A percentile compares a stretch with the other conserved stretches of the same genome.
phyloP scores from a whole-genome alignment of 2,888 invertebrate genomes.

The Nomada lathburiana region DNA sequence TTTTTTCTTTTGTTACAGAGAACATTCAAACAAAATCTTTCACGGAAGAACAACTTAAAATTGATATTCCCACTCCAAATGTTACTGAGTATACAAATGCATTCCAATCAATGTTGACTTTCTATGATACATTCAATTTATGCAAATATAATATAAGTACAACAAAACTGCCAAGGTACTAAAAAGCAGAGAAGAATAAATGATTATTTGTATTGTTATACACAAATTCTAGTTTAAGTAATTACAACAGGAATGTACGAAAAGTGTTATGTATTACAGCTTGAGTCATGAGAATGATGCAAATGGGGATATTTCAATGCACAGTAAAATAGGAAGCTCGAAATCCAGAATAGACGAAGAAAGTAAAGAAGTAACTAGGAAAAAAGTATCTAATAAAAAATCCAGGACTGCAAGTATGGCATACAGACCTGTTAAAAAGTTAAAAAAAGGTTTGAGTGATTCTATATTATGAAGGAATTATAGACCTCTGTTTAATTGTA shows the following conservation, averaged over 20 bases:
- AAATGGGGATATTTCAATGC: background rate
- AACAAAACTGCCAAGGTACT: constrained; percentile 44
- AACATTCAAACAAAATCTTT: constrained; percentile 77
- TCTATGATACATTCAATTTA: constrained; percentile 59
- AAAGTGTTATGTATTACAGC: constrained; percentile 13
- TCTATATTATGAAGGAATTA: constrained; percentile 42
- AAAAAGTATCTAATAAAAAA: constrained; percentile 17
- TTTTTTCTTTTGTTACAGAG: constrained; percentile 67
- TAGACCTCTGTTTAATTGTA: background rate
- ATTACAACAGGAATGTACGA: background rate
- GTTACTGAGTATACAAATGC: constrained; percentile 43
- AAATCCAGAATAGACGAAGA: background rate
- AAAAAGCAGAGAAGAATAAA: background rate
- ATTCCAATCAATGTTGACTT: constrained; percentile 66
- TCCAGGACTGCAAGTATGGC: constrained; percentile 12
- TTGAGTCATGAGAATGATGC: background rate
- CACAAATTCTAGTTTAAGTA: background rate
- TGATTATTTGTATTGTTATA: background rate
- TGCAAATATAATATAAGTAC: background rate
- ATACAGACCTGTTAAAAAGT: constrained; percentile 43
- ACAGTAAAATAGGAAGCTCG: background rate
- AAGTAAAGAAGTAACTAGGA: background rate
- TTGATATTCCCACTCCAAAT: constrained; percentile 30
- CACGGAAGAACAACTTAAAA: constrained; percentile 66
- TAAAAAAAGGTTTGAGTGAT: constrained; percentile 46